Base-by-base conservation (phyloP, 1,140 invertebrate genomes). In the Pseudoatta argentina region DNA sequence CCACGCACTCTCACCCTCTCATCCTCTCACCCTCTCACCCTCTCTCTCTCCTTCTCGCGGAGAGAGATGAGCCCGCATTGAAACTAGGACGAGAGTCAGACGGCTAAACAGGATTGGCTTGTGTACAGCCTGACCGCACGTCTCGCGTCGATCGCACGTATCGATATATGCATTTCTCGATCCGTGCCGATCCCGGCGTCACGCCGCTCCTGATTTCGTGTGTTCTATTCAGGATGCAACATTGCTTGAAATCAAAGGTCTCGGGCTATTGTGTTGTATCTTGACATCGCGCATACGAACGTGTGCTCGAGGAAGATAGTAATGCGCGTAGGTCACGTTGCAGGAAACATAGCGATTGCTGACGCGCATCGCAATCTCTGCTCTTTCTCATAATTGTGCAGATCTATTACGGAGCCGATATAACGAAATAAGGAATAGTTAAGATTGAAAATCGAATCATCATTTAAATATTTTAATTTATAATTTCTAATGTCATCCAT, bases 31-130 rank as follows among this genome's bases (percentile, higher is more conserved):
- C 59, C 2, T 21, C 21, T n/a, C n/a, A n/a, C n/a, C n/a, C n/a
- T 30, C 24, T 24, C 14, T 34, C 24, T 67, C 48, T 63, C 30
- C 18, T 27, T 66, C 77, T 55, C 81, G 55, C n/a, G 55, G 77
- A 75, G 92, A 93, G 92, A 92, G 93, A 94, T 93, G 91, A 92
- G 89, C 91, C 87, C 72, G 93, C 91, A 92, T 92, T 91, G 91
- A 92, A 93, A 91, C 86, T 72, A 82, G 87, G 34, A 87, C 77
- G 81, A 88, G 86, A 90, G 39, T 87, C 75, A 53, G 61, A 79
- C 67, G 79, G 73, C 63, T 55, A 86, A 63, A 88, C 90, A 86
- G 76, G 64, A 55, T 85, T 86, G 75, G 79, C 34, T 44, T 73
- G 53, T 59, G 44, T 24, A 51, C 34, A 66, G 63, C 48, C 85